A percentile compares a stretch with the other conserved stretches of the same genome.
phyloP scores from a whole-genome alignment of 2,888 invertebrate genomes.

The Scaptomyza polygonia region DNA sequence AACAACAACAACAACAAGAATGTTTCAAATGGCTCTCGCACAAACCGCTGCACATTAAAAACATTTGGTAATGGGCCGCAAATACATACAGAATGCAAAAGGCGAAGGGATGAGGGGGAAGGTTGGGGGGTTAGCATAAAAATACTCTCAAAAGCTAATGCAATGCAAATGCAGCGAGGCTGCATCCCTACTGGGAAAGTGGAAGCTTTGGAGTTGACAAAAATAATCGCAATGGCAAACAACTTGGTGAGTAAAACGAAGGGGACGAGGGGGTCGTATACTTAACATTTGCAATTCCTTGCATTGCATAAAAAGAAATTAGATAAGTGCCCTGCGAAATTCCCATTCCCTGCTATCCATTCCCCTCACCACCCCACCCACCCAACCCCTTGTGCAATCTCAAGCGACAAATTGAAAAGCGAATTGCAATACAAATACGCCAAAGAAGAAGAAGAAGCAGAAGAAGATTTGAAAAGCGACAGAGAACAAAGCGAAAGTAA shows the following conservation, averaged over 20 bases:
- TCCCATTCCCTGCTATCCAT: too few species aligned
- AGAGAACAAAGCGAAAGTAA: neutral
- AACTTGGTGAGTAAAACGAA: conserved; percentile 35
- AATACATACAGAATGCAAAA: neutral
- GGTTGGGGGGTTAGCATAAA: too few species aligned
- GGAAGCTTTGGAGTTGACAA: conserved; percentile 50
- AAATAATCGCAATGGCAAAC: conserved; percentile 56
- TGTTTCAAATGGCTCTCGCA: conserved; percentile 48
- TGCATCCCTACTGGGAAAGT: conserved; percentile 23
- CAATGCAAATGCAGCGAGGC: conserved; percentile 50
- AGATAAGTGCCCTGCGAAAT: conserved; percentile 38
- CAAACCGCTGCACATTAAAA: conserved; percentile 71
- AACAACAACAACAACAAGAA: conserved; percentile 63
- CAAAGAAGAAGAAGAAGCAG: neutral
- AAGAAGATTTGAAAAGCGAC: neutral
- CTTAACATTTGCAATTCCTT: conserved; percentile 76
- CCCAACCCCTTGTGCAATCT: too few species aligned
- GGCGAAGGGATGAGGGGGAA: too few species aligned
- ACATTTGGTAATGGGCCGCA: conserved; percentile 50
- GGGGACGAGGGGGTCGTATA: conserved; percentile 51
- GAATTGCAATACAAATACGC: conserved; percentile 73
- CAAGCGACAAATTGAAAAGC: conserved; percentile 59
- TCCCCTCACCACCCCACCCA: too few species aligned
- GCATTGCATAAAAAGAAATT: conserved; percentile 69
- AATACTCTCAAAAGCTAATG: conserved; percentile 43